Evolutionary conservation across 2,113 vertebrate species (phyloP).

Genomic region (Delphinapterus leucas): DNA sequence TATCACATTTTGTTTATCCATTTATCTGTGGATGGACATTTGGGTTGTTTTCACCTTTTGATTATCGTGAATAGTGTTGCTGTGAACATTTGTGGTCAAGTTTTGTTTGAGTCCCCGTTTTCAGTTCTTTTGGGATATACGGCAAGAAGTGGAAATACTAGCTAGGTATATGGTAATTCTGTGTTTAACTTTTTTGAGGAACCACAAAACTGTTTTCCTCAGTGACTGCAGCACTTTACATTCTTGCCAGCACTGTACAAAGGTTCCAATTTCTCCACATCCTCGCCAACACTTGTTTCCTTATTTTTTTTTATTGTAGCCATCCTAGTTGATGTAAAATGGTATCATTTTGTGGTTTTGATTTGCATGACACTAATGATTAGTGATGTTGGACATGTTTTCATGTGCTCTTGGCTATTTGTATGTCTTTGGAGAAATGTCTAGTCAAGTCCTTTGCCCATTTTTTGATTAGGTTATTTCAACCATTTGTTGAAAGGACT

Average conservation of each 20-base stretch:
- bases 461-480: background rate
- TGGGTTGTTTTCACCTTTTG: background rate
- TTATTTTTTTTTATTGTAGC: background rate
- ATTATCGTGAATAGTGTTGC: background rate
- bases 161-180: background rate
- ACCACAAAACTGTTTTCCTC: background rate
- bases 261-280: background rate
- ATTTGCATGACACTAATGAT: background rate
- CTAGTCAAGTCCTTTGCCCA: background rate
- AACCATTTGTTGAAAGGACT: background rate
- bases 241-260: background rate
- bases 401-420: background rate
- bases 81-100: background rate
- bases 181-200: conserved; percentile 20
- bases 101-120: background rate
- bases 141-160: background rate
- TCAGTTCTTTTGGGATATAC: background rate
- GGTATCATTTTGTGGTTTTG: background rate
- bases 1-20: background rate
- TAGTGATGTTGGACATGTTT: background rate
- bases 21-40: background rate
- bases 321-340: background rate
- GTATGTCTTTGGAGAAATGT: background rate
- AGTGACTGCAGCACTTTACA: background rate
- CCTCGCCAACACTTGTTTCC: background rate